A percentile compares a stretch with the other conserved stretches of the same genome.
Evolutionary conservation across 2,888 invertebrate species (phyloP).

Genomic region (Gastracanthus pulcherrimus): DNA sequence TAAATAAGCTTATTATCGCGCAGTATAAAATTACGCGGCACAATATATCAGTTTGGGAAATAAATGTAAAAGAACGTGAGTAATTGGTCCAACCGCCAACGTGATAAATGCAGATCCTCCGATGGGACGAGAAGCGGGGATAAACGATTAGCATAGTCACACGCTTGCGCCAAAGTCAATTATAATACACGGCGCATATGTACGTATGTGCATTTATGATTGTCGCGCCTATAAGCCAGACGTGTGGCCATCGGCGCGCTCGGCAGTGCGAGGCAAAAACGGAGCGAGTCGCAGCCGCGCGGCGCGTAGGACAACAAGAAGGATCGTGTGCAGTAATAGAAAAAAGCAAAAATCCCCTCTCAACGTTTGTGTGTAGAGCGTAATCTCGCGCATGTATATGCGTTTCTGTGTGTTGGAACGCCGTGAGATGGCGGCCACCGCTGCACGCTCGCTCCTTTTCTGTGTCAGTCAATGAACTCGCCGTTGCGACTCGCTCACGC

Average conservation of each 20-base stretch:
- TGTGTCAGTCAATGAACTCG: slow-evolving; percentile 76
- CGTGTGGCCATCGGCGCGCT: too few species aligned
- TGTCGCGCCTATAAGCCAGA: too few species aligned
- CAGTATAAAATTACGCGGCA: background rate
- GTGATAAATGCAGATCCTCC: background rate
- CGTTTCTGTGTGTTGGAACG: too few species aligned
- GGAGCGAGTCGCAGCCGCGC: background rate
- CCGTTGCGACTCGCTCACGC: slow-evolving; percentile 19
- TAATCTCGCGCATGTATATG: background rate
- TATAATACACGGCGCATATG: too few species aligned
- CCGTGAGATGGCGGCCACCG: background rate
- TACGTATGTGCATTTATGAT: too few species aligned
- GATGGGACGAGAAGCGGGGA: background rate
- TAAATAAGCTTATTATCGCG: background rate
- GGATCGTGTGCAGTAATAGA: too few species aligned
- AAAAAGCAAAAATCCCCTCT: too few species aligned
- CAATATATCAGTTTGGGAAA: background rate
- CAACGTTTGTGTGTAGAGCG: too few species aligned
- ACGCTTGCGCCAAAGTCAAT: background rate
- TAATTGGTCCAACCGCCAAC: background rate
- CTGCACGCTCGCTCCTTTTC: slow-evolving; percentile 68
- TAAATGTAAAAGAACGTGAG: background rate
- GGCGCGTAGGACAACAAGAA: background rate
- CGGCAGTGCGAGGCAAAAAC: background rate
- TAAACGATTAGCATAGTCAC: background rate